Percentiles rank a stretch among this genome's conserved stretches.
Conservation (phyloP, 2,888 invertebrate species). For the Cephus pulcher region DNA sequence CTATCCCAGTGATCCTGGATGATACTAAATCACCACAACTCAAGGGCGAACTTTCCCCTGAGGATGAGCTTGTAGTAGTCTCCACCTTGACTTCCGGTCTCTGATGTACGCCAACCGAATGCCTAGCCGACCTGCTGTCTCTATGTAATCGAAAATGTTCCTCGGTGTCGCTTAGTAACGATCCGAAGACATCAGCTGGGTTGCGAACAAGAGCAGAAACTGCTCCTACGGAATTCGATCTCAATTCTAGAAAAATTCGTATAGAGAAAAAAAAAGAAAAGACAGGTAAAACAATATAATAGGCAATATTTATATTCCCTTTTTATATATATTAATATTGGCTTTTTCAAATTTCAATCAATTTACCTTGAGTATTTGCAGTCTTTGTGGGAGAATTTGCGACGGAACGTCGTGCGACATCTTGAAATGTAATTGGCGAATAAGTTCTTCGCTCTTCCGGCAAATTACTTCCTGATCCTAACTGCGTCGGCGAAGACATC, state of each 20-base stretch:
- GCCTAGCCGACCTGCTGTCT: constrained; percentile 63
- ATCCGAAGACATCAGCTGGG: constrained; percentile 70
- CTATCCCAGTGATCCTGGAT: constrained; percentile 15
- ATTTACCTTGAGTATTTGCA: constrained; percentile 58
- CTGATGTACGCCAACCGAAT: constrained; percentile 30
- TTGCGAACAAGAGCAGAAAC: constrained; percentile 66
- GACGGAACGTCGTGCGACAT: constrained; percentile 82
- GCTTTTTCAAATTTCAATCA: not conserved
- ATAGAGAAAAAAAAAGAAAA: no score
- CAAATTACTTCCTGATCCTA: constrained; percentile 49
- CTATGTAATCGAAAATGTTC: constrained; percentile 70
- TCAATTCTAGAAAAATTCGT: constrained; percentile 68
- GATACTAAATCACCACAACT: constrained; percentile 27
- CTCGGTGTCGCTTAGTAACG: constrained; percentile 71
- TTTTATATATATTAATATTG: not conserved
- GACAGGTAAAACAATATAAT: no score
- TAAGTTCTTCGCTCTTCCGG: constrained; percentile 80
- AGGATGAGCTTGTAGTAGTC: constrained; percentile 34
- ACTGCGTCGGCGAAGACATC: constrained; percentile 41
- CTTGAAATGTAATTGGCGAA: constrained; percentile 87
- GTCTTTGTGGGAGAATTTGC: constrained; percentile 79
- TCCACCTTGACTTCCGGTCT: constrained; percentile 34
- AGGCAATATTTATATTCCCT: no score
- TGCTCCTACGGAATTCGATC: constrained; percentile 78
- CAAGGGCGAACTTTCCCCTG: constrained; percentile 28